Conservation (phyloP, 2,113 vertebrate species). For the Anser cygnoides region DNA sequence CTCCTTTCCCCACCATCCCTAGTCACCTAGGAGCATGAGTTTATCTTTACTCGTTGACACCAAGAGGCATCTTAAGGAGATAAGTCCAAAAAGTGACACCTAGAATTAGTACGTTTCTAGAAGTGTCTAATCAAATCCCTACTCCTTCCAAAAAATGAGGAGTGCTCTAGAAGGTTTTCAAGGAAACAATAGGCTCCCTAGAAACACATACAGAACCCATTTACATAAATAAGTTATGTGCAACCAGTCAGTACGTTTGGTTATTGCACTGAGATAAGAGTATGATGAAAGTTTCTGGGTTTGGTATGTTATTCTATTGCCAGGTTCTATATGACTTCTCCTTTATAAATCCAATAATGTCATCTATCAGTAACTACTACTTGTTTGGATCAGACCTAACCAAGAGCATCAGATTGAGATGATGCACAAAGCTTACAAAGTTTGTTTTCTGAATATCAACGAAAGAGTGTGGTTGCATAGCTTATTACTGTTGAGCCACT, state of each 20-base stretch:
- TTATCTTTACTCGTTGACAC: not conserved
- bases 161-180: not conserved
- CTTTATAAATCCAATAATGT: not conserved
- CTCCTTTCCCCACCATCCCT: not conserved
- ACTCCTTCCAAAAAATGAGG: not conserved
- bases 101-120: not conserved
- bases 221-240: not conserved
- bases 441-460: accelerated
- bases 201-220: not conserved
- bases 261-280: not conserved
- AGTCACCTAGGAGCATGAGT: not conserved
- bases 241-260: not conserved
- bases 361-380: not conserved
- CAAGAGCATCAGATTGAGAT: not conserved
- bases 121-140: not conserved
- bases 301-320: not conserved
- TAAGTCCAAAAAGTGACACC: not conserved
- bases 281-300: too few species aligned
- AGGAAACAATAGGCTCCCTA: not conserved
- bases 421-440: not conserved
- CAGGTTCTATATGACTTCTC: not conserved
- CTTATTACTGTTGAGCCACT: not conserved
- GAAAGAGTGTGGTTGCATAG: accelerated
- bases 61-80: not conserved
- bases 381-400: not conserved